Evolutionary conservation across 2,113 vertebrate species (phyloP), one percentile per base, ranked within the genome.

Genomic region (Nettapus auritus): DNA sequence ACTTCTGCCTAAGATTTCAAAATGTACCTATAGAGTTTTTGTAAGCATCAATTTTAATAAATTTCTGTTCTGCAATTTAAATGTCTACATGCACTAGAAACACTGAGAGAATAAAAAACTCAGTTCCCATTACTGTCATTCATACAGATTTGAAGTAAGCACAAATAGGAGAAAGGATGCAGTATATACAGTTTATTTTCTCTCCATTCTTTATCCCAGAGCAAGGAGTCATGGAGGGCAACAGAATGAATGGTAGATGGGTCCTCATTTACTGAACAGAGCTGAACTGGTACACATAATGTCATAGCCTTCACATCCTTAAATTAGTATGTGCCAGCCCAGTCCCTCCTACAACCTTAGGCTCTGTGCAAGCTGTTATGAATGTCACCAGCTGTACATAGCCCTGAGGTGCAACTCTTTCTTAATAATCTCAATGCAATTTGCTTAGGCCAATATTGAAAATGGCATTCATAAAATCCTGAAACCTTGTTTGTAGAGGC

Each of bases 391-490:
- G 33, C 40, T 76, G 62, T 36, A 56, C 26, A 11, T 20, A 57
- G 50, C n/a, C 70, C 66, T 40, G 40, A 82, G 40, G 23, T 60
- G 50, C 23, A 71, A 36, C 5, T 82, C 17, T 33, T 94, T 42
- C 88, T 82, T 80, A 44, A 76, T 78, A 1, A 68, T 73, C 93
- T 96, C 34, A 77, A 9, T 25, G 17, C 8, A 66, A n/a, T 70
- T 94, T 88, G 8, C 63, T 73, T 74, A 86, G 40, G 57, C 91
- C 55, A 88, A 50, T 89, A 86, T 66, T 80, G 79, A 85, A 76
- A 94, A 53, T 28, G 75, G 7, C 11, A 69, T 73, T 91, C 48
- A 66, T 90, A 88, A 84, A 77, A 69, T 66, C 29, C n/a, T n/a
- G 59, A 85, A 94, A 80, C 34, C 33, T 76, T 82, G 53, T 62